Evolutionary conservation across 2,888 invertebrate species (phyloP).

Genomic region (Anthoptus insignis): DNA sequence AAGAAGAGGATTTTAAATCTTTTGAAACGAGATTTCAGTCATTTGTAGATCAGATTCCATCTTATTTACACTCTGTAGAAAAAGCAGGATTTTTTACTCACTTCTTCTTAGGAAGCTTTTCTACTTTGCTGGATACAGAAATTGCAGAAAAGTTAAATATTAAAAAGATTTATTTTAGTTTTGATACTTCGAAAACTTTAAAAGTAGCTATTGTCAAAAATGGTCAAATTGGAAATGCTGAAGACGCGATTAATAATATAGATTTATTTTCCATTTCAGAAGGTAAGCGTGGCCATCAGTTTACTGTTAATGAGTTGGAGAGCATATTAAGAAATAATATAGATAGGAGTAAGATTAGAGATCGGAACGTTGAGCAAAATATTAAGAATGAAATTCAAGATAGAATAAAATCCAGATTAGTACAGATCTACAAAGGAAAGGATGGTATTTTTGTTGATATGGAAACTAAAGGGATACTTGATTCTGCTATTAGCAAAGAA

Average conservation of each 20-base stretch:
- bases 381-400: too few relatives aligned
- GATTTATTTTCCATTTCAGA: background rate
- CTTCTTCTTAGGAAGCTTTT: conserved; percentile 4
- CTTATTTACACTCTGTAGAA: conserved; percentile 13
- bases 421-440: background rate
- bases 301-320: too few relatives aligned
- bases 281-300: too few relatives aligned
- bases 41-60: conserved; percentile 9
- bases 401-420: background rate
- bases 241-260: background rate
- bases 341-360: too few relatives aligned
- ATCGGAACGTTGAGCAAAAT: too few relatives aligned
- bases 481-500: too few relatives aligned
- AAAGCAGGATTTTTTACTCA: background rate
- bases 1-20: background rate
- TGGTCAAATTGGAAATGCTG: background rate
- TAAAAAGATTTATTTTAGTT: conserved; percentile 2
- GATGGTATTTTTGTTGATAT: background rate
- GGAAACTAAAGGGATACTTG: background rate
- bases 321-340: background rate
- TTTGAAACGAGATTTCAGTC: conserved; percentile 8
- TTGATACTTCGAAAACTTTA: background rate
- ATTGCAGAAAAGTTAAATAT: background rate
- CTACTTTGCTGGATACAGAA: conserved; percentile 4
- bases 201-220: conserved; percentile 2